Base-by-base conservation (phyloP, 2,797 vertebrate species). In the Avahi laniger region DNA sequence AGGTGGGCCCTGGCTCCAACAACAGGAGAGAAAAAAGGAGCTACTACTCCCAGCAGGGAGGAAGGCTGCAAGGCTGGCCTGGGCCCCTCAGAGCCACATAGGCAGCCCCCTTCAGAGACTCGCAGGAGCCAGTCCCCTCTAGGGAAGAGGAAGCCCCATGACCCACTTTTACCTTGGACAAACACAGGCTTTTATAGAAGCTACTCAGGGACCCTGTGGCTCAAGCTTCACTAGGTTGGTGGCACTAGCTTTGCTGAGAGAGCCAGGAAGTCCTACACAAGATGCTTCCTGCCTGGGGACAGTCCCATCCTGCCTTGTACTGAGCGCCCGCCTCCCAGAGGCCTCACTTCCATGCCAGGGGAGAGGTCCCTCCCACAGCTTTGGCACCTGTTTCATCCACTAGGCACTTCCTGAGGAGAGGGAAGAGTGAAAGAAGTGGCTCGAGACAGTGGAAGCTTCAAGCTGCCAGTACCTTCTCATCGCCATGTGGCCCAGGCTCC, bases 301-400 rank as follows among this genome's bases (percentile, higher is more conserved):
- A 48, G 24, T 67, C 67, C 50, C 52, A 20, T 13, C 85, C 69
- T 48, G 69, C 9, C 17, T 54, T 5, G 12, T 12, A 35, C 78
- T 54, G 24, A 52, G 82, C n/a, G 50, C 52, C 65, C 75, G 90
- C 86, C 59, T 88, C 79, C 69, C 38, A 18, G 10, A 70, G 61
- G 76, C 30, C 33, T 41, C 33, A 13, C 46, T 72, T 57, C 48
- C 54, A 38, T 7, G 5, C 10, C 2, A 0, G 43, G n/a, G 18
- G 33, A 52, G 11, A 33, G 81, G 30, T 7, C 46, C 43, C 33
- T 11, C 33, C 54, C 5, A 13, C 2, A 15, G 38, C 61, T 89
- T 52, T 73, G 92, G 91, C 93, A 92, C n/a, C 30, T 61, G n/a
- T 63, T 43, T 88, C 43, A 10, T 13, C 7, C n/a, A 15, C 13